A percentile compares a stretch with the other conserved stretches of the same genome.
Evolutionary conservation across 2,113 vertebrate species (phyloP).

Genomic region (Gallinago paraguaiae): DNA sequence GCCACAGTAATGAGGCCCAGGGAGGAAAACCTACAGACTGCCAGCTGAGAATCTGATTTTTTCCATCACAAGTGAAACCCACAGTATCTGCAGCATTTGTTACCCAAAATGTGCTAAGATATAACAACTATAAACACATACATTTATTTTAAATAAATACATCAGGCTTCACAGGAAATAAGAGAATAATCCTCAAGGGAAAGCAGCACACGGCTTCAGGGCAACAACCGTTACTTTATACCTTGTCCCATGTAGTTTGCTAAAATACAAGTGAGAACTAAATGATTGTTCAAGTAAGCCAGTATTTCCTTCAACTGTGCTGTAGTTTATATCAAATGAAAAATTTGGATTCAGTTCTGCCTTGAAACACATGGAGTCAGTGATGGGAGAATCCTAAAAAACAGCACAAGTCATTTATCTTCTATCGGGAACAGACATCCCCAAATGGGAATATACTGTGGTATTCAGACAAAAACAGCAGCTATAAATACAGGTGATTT

Average conservation of each 20-base stretch:
- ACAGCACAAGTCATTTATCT: not conserved
- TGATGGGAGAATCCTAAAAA: not conserved
- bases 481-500: not conserved
- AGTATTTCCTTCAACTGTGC: not conserved
- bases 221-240: slow-evolving; percentile 16
- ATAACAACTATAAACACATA: not conserved
- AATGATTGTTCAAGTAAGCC: slow-evolving; percentile 35
- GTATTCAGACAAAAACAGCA: not conserved
- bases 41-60: not conserved
- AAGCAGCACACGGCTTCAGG: not conserved
- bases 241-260: not conserved
- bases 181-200: not conserved
- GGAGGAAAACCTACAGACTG: not conserved
- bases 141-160: not conserved
- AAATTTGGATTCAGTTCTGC: not conserved
- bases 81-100: not conserved
- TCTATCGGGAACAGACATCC: not conserved
- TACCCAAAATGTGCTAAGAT: not conserved
- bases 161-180: not conserved
- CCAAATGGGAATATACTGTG: not conserved
- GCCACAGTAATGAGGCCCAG: not conserved
- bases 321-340: not conserved
- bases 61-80: not conserved
- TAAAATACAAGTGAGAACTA: slow-evolving; percentile 34
- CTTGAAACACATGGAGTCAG: not conserved